Conservation (phyloP, 2,888 invertebrate species). For the Diogma glabrata region DNA sequence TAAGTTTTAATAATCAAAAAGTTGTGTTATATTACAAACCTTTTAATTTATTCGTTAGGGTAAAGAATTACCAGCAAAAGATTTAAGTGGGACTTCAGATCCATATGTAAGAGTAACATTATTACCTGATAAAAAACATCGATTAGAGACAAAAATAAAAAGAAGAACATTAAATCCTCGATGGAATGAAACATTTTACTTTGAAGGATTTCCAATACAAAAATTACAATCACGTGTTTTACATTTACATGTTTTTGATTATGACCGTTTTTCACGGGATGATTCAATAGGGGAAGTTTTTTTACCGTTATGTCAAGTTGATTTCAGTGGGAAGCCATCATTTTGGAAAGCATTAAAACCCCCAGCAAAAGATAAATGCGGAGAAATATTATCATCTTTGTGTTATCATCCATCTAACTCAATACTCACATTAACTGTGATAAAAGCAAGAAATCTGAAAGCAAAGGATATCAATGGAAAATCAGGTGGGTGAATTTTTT, state of each 20-base stretch:
- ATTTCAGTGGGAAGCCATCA: constrained; percentile 83
- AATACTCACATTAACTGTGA: constrained; percentile 75
- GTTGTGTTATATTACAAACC: constrained; percentile 20
- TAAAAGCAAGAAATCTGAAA: constrained; percentile 88
- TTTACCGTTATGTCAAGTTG: constrained; percentile 83
- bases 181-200: constrained; percentile 92
- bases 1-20: constrained; percentile 33
- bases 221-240: constrained; percentile 84
- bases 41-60: no score
- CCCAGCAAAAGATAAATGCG: constrained; percentile 86
- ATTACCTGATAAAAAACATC: constrained; percentile 83
- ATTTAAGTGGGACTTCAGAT: constrained; percentile 83
- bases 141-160: constrained; percentile 86
- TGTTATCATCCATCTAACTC: constrained; percentile 96
- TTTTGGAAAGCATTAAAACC: constrained; percentile 91
- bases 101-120: constrained; percentile 84
- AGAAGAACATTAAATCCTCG: constrained; percentile 79
- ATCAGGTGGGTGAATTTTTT: constrained; percentile 52
- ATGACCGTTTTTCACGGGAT: constrained; percentile 86
- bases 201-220: constrained; percentile 88
- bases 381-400: constrained; percentile 80
- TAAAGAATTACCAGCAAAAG: constrained; percentile 88
- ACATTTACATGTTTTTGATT: constrained; percentile 88
- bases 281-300: constrained; percentile 92
- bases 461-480: constrained; percentile 95